A percentile compares a stretch with the other conserved stretches of the same genome.
phyloP scores from a whole-genome alignment of 2,888 invertebrate species.

The Theretra japonica region DNA sequence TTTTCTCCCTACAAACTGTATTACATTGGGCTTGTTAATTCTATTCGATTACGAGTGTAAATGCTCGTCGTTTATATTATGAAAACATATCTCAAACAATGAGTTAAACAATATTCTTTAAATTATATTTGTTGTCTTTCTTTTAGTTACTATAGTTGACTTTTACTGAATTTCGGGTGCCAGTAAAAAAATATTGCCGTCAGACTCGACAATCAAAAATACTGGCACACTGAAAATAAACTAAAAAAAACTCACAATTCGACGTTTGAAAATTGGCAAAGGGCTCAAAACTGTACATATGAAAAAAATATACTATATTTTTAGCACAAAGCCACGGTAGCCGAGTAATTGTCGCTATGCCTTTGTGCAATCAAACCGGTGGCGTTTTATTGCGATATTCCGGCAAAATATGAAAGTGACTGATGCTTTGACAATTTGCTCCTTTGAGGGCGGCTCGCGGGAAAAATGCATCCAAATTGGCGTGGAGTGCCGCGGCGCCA shows the following conservation, averaged over 20 bases:
- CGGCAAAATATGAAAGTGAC: conserved; percentile 25
- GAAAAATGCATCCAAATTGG: conserved; percentile 16
- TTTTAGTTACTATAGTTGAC: too few species aligned
- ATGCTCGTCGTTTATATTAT: too few species aligned
- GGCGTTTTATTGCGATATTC: conserved; percentile 14
- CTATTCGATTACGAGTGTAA: too few species aligned
- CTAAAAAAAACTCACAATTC: not conserved
- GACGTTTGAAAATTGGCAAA: not conserved
- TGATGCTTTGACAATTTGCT: conserved; percentile 25
- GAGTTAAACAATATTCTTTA: too few species aligned
- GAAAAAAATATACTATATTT: conserved; percentile 2
- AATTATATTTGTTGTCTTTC: too few species aligned
- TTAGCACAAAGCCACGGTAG: not conserved
- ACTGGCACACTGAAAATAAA: not conserved
- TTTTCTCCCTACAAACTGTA: too few species aligned
- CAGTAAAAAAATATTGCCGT: not conserved
- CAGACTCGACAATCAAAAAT: not conserved
- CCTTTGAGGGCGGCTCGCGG: conserved; percentile 10
- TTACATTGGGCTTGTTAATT: too few species aligned
- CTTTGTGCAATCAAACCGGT: conserved; percentile 18
- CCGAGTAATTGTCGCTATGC: conserved; percentile 16
- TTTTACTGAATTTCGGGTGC: too few species aligned
- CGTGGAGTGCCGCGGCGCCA: not conserved
- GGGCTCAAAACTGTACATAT: conserved; percentile 8
- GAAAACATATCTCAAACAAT: too few species aligned